Evolutionary conservation across 2,797 vertebrate species (phyloP), one percentile per base, ranked within the genome.

Genomic region (Hemitrygon akajei): DNA sequence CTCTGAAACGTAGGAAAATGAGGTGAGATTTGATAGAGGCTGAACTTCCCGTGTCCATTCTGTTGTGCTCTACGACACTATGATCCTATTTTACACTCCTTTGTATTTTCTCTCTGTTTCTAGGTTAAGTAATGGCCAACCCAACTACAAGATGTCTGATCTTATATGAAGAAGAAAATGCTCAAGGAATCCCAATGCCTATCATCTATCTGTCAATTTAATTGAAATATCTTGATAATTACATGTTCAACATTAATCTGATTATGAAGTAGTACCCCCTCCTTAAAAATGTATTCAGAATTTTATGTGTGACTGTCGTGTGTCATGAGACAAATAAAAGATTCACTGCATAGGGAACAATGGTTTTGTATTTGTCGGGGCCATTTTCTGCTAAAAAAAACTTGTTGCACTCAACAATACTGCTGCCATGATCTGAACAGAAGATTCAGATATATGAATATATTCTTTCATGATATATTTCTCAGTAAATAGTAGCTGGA

Each of bases 361-460:
- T 82, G 18, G 40, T 20, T 25, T 37, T 82, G 20, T 40, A 56
- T 82, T 82, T 82, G 47, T 82, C 7, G 20, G 1, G 20, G 40
- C 47, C 81, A 82, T 82, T 56, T 56, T 82, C 81, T 82, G 81
- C 81, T 82, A 56, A 82, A 11, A 82, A 82, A 47, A 47, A 47
- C 40, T 9, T 34, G n/a, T 82, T 47, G 56, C 81, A 25, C 47
- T 82, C 47, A 40, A 56, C 81, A 82, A 82, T 82, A 56, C 25
- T 22, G 47, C 47, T 82, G 81, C 47, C 40, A 6, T 82, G 18
- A 40, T 82, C 20, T 82, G 20, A 47, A 82, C 20, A 47, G 20
- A 47, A n/a, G n/a, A n/a, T n/a, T n/a, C n/a, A n/a, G n/a, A n/a
- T n/a, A n/a, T n/a, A n/a, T n/a, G n/a, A n/a, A n/a, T n/a, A n/a